Base-by-base conservation (phyloP, 2,113 vertebrate genomes). In the Aleadryas rufinucha region DNA sequence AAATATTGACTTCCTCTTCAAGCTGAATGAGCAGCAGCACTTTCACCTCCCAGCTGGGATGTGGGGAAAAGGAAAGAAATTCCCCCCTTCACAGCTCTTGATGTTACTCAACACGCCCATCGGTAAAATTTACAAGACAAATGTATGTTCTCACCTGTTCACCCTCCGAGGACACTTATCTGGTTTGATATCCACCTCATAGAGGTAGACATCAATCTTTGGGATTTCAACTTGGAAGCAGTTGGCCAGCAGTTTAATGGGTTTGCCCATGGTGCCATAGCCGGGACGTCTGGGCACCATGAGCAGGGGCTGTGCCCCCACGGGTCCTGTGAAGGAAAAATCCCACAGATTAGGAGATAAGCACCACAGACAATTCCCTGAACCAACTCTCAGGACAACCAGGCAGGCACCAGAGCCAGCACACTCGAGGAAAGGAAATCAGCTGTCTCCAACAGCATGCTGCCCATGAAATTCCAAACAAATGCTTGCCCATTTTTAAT, bases 151-250 rank as follows among this genome's bases (percentile, higher is more conserved):
- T 98, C 97, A 99, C 99, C 99, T 99, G 98, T 99, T 99, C 96
- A 99, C 99, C 96, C 99, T 98, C 66, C 99, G 99, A 93, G 99
- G 99, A 98, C 99, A 99, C 98, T 99, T 99, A 98, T 99, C 99
- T 97, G 99, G 99, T 98, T 99, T 99, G 98, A 99, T 99, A 96
- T 99, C 99, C 96, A 99, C 99, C 98, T 99, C 99, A 98, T 99
- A 99, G 97, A 99, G 99, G 98, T 99, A 99, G 98, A 99, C 99
- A 91, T 99, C 99, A 98, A 99, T 99, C 99, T 99, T 99, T 98
- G 99, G 99, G 98, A 99, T 99, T 98, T 99, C 99, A 98, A 99
- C 99, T 98, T 99, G 99, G 98, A 99, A 99, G 98, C 99, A 99
- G 98, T 99, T 99, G 98, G 99, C 99, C 99, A 99, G 98, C 98